A percentile compares a stretch with the other conserved stretches of the same genome.
phyloP scores from a whole-genome alignment of 2,797 vertebrate genomes.

The Sebastes kiyomatsui region DNA sequence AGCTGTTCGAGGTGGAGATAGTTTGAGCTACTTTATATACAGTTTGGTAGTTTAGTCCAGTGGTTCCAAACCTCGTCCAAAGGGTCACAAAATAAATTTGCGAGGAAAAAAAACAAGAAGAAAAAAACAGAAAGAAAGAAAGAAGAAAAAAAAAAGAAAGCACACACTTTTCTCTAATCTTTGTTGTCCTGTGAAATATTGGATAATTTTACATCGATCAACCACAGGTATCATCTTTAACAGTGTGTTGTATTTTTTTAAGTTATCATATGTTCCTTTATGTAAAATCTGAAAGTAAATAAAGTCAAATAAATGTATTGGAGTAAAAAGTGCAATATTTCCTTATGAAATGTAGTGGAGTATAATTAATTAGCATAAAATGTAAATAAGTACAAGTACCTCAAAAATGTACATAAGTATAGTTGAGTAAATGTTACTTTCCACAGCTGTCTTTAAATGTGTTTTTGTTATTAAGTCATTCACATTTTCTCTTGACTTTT shows the following conservation, averaged over 20 bases:
- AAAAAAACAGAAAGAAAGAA: neutral
- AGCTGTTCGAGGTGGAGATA: neutral
- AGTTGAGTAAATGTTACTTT: neutral
- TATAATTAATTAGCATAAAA: neutral
- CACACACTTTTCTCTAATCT: neutral
- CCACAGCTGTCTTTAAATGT: neutral
- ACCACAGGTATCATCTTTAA: neutral
- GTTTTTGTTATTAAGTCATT: neutral
- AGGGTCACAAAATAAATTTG: neutral
- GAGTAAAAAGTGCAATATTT: neutral
- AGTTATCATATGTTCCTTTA: neutral
- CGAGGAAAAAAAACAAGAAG: rapidly evolving
- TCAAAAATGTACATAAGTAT: neutral
- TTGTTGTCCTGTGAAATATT: neutral
- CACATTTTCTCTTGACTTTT: neutral
- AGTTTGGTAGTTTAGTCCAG: no score
- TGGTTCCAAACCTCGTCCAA: neutral
- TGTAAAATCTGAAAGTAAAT: neutral
- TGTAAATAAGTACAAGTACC: neutral
- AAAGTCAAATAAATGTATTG: neutral
- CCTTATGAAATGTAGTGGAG: neutral
- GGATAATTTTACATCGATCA: neutral
- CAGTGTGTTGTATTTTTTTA: neutral
- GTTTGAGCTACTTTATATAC: neutral
- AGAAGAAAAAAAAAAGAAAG: neutral